Evolutionary conservation across 64 coral and sea anemone genomes (phyloP), one percentile per base, ranked within the genome.

Genomic region (Stylophora pistillata): DNA sequence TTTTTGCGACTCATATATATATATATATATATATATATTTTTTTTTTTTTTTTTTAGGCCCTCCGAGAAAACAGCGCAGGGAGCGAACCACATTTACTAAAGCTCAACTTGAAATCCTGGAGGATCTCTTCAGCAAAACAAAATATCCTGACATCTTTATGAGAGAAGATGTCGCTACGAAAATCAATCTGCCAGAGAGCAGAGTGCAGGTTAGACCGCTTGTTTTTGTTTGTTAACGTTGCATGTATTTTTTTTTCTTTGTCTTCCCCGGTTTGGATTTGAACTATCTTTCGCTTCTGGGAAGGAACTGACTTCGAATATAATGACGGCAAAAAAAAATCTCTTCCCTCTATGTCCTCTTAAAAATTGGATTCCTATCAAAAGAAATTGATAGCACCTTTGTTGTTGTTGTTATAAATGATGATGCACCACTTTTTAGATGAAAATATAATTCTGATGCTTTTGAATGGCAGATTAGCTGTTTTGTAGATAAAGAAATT

Each of bases 51-150:
- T 59, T 18, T 60, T 18, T 18, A 86, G 90, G 82, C 56, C 90
- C 82, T 53, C 82, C 90, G 78, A 53, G 90, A 62, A 92, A 92
- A 55, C 82, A 92, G 23, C 72, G 90, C 17, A 34, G 90, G 71
- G 90, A 92, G 55, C 71, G 90, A 78, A 92, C 90, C 13, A 92
- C 90, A 18, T 92, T 92, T 37, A 92, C 82, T 1, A 92, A 92
- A 76, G 74, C 61, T 70, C 90, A 92, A 60, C 73, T 92, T 26
- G 90, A 92, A 85, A 86, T 92, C 78, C 60, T 92, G 0, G 90
- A 92, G 20, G 90, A 78, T 25, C 73, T 92, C 72, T 92, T 92
- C 60, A 82, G 73, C 41, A 92, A 92, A 60, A 92, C 90, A 53
- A 83, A 85, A 32, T 92, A 92, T 59, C 90, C 90, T 71, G 90